phyloP scores from a whole-genome alignment of 2,888 invertebrate genomes.

The Ramazzottius varieornatus region DNA sequence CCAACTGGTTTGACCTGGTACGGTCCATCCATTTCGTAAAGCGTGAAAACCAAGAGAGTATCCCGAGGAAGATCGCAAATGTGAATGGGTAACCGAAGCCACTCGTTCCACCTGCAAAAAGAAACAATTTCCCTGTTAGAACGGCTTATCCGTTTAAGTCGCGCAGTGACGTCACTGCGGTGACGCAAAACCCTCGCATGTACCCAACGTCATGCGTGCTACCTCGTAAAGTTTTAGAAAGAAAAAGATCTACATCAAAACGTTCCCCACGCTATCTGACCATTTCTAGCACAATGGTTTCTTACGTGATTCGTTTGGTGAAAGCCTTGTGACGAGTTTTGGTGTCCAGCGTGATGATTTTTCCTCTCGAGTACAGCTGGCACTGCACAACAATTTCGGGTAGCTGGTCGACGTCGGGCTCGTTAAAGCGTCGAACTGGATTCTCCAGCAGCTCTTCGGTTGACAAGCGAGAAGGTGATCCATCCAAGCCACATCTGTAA shows the following conservation, averaged over 20 bases:
- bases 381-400: conserved; percentile 21
- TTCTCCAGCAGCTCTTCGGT: conserved; percentile 19
- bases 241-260: too few relatives aligned
- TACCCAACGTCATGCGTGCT: too few relatives aligned
- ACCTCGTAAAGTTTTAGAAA: too few relatives aligned
- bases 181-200: too few relatives aligned
- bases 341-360: conserved; percentile 18
- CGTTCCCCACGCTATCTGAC: too few relatives aligned
- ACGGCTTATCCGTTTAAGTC: too few relatives aligned
- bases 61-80: conserved; percentile 70
- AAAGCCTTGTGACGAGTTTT: conserved; percentile 22
- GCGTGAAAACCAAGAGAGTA: conserved; percentile 55
- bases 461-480: conserved; percentile 17
- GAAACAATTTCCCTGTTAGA: too few relatives aligned
- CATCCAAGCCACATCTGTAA: conserved; percentile 21
- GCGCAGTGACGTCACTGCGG: too few relatives aligned
- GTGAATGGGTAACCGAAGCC: conserved; percentile 65
- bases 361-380: conserved; percentile 18
- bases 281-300: too few relatives aligned
- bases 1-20: conserved; percentile 58
- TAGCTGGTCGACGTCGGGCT: conserved; percentile 16
- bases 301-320: conserved; percentile 22
- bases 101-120: conserved; percentile 70
- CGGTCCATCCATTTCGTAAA: conserved; percentile 70
- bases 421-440: conserved; percentile 19